Conservation (phyloP, 2,113 vertebrate genomes). For the Hystrix cristata region DNA sequence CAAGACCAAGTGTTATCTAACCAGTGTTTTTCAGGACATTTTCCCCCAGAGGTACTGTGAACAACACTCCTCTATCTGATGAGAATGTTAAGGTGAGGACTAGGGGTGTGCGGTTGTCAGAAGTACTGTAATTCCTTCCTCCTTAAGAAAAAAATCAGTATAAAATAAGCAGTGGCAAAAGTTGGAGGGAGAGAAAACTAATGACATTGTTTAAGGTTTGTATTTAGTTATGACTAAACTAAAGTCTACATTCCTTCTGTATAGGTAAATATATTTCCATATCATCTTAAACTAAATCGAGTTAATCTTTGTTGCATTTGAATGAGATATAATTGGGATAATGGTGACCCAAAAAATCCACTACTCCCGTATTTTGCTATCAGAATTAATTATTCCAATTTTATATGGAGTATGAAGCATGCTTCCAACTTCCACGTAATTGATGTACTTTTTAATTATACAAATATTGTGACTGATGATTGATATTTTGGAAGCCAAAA, state of each 20-base stretch:
- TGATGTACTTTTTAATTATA: slow-evolving; percentile 8
- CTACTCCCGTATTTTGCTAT: slow-evolving; percentile 7
- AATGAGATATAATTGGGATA: slow-evolving; percentile 26
- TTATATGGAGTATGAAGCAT: background rate
- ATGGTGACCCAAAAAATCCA: background rate
- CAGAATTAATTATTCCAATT: slow-evolving; percentile 55
- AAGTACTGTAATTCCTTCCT: background rate
- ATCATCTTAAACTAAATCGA: background rate
- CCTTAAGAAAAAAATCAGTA: slow-evolving; percentile 8
- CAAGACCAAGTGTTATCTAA: background rate
- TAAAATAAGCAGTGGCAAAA: background rate
- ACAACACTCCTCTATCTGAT: slow-evolving; percentile 3
- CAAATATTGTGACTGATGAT: slow-evolving; percentile 46
- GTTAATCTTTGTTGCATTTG: slow-evolving; percentile 4
- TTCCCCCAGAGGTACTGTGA: background rate
- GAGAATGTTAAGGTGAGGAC: background rate
- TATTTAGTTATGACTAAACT: slow-evolving; percentile 5
- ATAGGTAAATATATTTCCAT: slow-evolving; percentile 13
- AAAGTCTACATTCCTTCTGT: background rate
- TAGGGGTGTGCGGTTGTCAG: background rate
- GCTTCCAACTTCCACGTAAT: slow-evolving; percentile 50
- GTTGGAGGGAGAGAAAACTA: background rate
- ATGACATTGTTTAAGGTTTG: background rate
- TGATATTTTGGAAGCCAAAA: slow-evolving; percentile 36
- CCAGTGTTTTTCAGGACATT: background rate